Evolutionary conservation across 2,113 vertebrate species (phyloP).

Genomic region (Tyrannus savana): DNA sequence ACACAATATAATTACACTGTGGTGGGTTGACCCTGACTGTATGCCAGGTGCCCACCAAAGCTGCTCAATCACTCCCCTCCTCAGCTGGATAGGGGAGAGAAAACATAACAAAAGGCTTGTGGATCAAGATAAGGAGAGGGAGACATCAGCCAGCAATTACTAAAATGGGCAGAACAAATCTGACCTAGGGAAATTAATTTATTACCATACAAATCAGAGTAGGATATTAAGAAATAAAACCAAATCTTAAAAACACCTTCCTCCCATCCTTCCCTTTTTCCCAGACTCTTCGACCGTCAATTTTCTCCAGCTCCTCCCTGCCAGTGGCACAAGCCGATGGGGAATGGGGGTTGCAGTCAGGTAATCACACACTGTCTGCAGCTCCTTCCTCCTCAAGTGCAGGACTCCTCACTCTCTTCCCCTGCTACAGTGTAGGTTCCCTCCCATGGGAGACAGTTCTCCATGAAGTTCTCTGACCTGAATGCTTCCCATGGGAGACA

Average conservation of each 20-base stretch:
- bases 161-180: not conserved
- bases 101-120: accelerated
- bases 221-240: not conserved
- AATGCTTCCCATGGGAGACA: not conserved
- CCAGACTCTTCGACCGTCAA: not conserved
- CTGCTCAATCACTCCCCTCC: not conserved
- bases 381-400: not conserved
- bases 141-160: not conserved
- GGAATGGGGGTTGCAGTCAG: not conserved
- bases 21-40: not conserved
- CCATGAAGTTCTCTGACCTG: not conserved
- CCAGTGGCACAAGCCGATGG: not conserved
- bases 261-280: not conserved
- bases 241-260: not conserved
- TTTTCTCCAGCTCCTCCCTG: not conserved
- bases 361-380: not conserved
- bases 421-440: not conserved
- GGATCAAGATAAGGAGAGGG: not conserved
- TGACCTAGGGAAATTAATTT: not conserved
- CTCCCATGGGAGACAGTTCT: accelerated
- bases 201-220: not conserved
- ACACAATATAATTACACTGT: not conserved
- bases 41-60: not conserved
- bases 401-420: not conserved
- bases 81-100: not conserved